Percentiles rank a stretch among this genome's conserved stretches.
Evolutionary conservation across 1,140 invertebrate species (phyloP).

Genomic region (Ceratina japonica): DNA sequence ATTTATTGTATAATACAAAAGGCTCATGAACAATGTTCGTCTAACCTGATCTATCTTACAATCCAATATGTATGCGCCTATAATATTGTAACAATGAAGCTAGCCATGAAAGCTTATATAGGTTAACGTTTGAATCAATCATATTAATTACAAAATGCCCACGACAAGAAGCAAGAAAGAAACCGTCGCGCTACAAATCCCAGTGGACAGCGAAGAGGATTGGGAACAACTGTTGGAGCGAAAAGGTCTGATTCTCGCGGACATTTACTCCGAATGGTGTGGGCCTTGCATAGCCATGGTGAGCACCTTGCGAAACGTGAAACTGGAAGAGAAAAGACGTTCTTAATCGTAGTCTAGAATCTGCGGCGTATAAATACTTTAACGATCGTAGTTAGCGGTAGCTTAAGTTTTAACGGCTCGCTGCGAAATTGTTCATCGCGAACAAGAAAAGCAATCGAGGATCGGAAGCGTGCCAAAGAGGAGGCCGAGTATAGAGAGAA

Average conservation of each 20-base stretch:
- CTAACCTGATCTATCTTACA: no score
- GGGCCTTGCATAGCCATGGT: conserved; percentile 92
- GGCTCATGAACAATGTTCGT: no score
- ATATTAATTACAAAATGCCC: conserved; percentile 35
- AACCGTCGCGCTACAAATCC: conserved; percentile 85
- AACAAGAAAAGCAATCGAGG: conserved; percentile 58
- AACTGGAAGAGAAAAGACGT: conserved; percentile 82
- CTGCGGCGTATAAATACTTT: not conserved
- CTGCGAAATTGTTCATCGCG: conserved; percentile 9
- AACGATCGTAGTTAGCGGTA: not conserved
- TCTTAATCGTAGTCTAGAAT: no score
- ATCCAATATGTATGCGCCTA: no score
- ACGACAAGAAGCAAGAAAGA: conserved; percentile 76
- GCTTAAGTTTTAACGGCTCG: not conserved
- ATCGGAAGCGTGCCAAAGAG: conserved; percentile 41
- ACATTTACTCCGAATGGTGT: conserved; percentile 94
- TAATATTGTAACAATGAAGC: no score
- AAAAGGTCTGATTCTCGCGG: conserved; percentile 89
- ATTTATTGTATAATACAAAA: no score
- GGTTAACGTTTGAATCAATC: no score
- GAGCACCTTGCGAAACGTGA: conserved; percentile 90
- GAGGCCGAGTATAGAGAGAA: conserved; percentile 61
- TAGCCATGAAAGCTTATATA: no score
- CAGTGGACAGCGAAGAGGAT: conserved; percentile 88
- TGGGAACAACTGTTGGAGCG: conserved; percentile 88